Evolutionary conservation across 2,797 vertebrate genomes (phyloP), one percentile per base, ranked within the genome.

Genomic region (Acanthurus tractus): DNA sequence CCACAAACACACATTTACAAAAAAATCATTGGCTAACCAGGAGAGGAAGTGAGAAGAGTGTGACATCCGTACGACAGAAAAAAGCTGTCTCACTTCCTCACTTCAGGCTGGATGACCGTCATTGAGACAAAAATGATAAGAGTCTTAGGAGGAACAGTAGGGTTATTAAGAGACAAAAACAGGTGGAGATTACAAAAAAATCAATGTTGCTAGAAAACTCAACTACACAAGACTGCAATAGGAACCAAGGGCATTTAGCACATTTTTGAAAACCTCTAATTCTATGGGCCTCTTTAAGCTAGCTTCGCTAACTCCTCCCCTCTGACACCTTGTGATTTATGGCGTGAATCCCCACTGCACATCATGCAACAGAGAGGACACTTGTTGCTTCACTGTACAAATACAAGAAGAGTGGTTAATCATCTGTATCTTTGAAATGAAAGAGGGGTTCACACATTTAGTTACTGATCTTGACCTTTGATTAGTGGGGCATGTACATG

Each of bases 71-170:
- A 46, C 1, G 7, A 53, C 38, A 73, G 22, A 74, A 20, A 76
- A 80, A 65, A 63, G 61, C 48, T 56, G 54, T 83, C 55, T 76
- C 73, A 83, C 64, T 84, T 89, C 76, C 76, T 68, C 29, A 42
- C 69, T 53, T 59, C 11, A 49, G 23, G 54, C 14, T 20, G 36
- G 14, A 56, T 65, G 59, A 64, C 0, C 10, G 17, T n/a, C 49
- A 46, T 44, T 53, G 52, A 65, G 29, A 74, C 36, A 44, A 48
- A 61, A n/a, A 10, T 18, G 6, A 63, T 8, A 6, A 6, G 18
- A 63, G 25, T 14, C 1, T 48, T 58, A 18, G 38, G 44, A 64
- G 46, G 12, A 81, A 59, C n/a, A 63, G 57, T 11, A 25, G 48
- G 58, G 54, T 50, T 42, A 42, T 12, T 11, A 34, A 61, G 13